phyloP scores from a whole-genome alignment of 1,140 invertebrate species.

The Drosophila novamexicana region DNA sequence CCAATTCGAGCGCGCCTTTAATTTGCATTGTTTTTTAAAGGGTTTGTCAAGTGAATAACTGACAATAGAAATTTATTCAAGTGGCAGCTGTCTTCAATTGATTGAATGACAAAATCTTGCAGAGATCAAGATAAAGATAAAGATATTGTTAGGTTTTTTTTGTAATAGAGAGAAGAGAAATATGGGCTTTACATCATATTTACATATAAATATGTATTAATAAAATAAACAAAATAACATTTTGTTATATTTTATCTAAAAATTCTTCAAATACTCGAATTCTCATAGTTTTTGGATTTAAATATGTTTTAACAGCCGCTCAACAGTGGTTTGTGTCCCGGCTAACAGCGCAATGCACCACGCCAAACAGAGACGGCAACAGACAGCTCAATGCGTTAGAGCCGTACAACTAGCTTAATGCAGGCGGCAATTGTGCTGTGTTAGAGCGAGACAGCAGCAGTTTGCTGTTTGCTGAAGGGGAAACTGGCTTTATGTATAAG shows the following conservation, averaged over 20 bases:
- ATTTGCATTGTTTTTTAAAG: neutral
- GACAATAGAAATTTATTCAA: neutral
- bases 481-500: conserved; percentile 46
- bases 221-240: no score
- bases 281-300: no score
- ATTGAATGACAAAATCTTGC: no score
- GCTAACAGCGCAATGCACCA: conserved; percentile 5
- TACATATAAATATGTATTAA: no score
- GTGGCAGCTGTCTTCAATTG: no score
- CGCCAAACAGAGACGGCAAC: conserved; percentile 11
- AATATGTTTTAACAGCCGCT: conserved; percentile 1
- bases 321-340: conserved; percentile 59
- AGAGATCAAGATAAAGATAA: no score
- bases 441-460: conserved; percentile 13
- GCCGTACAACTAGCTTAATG: neutral
- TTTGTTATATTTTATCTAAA: no score
- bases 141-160: no score
- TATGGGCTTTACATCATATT: no score
- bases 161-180: no score
- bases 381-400: neutral
- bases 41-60: neutral
- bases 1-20: neutral
- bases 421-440: neutral
- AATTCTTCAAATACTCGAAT: no score
- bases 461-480: conserved; percentile 24